Evolutionary conservation across 2,797 vertebrate genomes (phyloP).

Genomic region (Rhyacichthys aspro): DNA sequence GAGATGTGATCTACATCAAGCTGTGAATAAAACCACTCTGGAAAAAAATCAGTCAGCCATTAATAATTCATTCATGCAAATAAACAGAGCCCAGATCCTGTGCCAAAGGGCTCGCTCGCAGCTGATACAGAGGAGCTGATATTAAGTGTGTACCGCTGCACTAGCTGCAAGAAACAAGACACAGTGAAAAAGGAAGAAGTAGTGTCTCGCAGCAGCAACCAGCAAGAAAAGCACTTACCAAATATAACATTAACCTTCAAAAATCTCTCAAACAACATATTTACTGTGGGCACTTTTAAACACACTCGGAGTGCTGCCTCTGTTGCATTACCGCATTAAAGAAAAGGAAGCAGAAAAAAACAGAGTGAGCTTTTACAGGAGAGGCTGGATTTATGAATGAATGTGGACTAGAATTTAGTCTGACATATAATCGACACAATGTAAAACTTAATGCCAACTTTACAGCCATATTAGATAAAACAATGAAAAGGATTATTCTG

Average conservation of each 20-base stretch:
- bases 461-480: too few relatives aligned
- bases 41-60: slow-evolving; percentile 62
- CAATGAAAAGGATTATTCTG: too few relatives aligned
- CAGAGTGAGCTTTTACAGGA: too few relatives aligned
- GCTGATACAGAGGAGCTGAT: slow-evolving; percentile 65
- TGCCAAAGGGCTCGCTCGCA: slow-evolving; percentile 55
- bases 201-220: slow-evolving; percentile 53
- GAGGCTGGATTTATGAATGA: too few relatives aligned
- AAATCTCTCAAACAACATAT: slow-evolving; percentile 59
- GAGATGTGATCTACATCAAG: slow-evolving; percentile 30
- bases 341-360: too few relatives aligned
- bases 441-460: too few relatives aligned
- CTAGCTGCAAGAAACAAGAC: slow-evolving; percentile 54
- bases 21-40: slow-evolving; percentile 2
- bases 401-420: too few relatives aligned
- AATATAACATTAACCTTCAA: slow-evolving; percentile 58
- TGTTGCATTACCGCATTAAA: neutral
- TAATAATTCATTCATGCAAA: slow-evolving; percentile 78
- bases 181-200: slow-evolving; percentile 13
- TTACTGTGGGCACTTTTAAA: slow-evolving; percentile 20
- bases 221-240: slow-evolving; percentile 53
- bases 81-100: slow-evolving; percentile 61
- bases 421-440: too few relatives aligned
- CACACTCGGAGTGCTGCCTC: neutral
- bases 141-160: slow-evolving; percentile 58